Conservation (phyloP, 2,113 vertebrate species). For the Bos javanicus region DNA sequence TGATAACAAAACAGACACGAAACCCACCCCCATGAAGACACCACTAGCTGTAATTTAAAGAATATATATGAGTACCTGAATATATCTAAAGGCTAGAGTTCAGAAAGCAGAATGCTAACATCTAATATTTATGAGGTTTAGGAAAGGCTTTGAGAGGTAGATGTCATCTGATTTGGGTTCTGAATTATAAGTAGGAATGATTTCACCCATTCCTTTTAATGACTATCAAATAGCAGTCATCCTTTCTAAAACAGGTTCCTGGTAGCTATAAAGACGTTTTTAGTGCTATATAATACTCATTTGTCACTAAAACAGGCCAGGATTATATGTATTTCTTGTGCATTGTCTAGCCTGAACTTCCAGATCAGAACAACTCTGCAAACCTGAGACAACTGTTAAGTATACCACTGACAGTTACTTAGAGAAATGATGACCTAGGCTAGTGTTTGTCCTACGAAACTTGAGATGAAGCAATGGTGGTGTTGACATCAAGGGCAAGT, state of each 20-base stretch:
- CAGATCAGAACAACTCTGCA: not conserved
- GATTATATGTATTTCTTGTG: not conserved
- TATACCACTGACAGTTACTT: not conserved
- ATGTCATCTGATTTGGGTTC: not conserved
- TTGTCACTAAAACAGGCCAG: not conserved
- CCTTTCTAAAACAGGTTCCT: conserved; percentile 5
- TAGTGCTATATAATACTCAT: not conserved
- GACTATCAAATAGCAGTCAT: not conserved
- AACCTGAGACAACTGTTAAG: conserved; percentile 9
- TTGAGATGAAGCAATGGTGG: not conserved
- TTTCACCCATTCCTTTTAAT: not conserved
- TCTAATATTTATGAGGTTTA: not conserved
- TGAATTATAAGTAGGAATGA: not conserved
- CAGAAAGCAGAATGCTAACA: not conserved
- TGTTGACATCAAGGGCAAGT: conserved; percentile 1
- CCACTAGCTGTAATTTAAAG: not conserved
- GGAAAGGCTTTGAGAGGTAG: not conserved
- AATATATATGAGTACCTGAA: not conserved
- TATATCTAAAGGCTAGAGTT: not conserved
- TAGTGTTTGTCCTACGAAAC: not conserved
- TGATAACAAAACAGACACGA: not conserved
- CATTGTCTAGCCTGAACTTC: not conserved
- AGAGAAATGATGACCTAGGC: not conserved
- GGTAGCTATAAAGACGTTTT: not conserved
- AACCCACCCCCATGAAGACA: not conserved